Conservation (phyloP, 2,113 vertebrate genomes). For the Corvus cornix region DNA sequence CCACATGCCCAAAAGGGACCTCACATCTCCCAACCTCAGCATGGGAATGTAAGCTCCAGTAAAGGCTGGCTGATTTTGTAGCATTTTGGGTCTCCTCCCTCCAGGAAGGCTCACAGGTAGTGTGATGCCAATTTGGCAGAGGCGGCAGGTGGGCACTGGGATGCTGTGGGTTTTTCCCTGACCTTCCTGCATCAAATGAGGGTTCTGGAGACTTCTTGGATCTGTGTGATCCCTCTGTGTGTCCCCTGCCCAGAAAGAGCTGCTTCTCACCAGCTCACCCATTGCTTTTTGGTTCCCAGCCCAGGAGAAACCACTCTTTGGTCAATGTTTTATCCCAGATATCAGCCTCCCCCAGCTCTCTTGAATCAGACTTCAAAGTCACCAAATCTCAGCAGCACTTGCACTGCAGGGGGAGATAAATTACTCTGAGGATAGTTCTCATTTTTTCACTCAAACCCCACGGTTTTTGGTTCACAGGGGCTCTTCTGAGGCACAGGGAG, state of each 20-base stretch:
- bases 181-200: not conserved
- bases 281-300: not conserved
- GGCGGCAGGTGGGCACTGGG: not conserved
- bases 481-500: not conserved
- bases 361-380: conserved; percentile 18
- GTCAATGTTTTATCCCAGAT: not conserved
- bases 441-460: not conserved
- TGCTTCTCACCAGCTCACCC: not conserved
- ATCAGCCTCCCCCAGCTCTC: not conserved
- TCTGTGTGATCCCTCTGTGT: not conserved
- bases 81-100: not conserved
- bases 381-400: not conserved
- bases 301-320: not conserved
- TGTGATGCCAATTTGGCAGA: not conserved
- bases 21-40: rapidly evolving
- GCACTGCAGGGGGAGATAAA: not conserved
- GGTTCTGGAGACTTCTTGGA: not conserved
- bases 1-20: rapidly evolving
- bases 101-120: not conserved
- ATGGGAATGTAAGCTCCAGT: not conserved
- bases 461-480: not conserved
- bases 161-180: not conserved
- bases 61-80: rapidly evolving
- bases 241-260: not conserved
- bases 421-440: not conserved